Percentiles rank a stretch among this genome's conserved stretches.
phyloP scores from a whole-genome alignment of 2,797 vertebrate genomes.

The Pelochelys cantorii region DNA sequence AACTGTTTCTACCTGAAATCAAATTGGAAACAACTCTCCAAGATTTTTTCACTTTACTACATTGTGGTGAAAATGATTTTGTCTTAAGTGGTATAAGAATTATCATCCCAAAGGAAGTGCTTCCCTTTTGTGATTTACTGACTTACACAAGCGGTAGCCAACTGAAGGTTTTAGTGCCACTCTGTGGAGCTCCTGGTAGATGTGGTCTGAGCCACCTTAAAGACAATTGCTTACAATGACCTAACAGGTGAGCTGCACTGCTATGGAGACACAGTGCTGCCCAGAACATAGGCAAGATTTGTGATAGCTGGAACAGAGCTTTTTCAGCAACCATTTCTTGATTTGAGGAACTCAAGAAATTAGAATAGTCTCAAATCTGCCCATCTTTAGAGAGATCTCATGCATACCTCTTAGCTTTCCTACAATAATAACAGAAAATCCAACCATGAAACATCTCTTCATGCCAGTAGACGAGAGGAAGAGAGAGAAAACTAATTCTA shows the following conservation, averaged over 20 bases:
- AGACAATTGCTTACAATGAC: accelerated
- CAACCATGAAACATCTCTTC: background rate
- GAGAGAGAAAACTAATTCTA: background rate
- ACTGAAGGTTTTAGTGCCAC: background rate
- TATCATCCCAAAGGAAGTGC: background rate
- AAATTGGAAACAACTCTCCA: background rate
- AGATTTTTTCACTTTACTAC: background rate
- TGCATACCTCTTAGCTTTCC: background rate
- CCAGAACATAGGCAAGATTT: background rate
- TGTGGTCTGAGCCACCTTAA: background rate
- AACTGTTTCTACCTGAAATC: background rate
- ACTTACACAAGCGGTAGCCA: background rate
- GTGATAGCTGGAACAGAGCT: background rate
- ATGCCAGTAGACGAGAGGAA: background rate
- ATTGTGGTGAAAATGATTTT: background rate
- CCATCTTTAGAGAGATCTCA: background rate
- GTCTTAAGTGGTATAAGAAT: background rate
- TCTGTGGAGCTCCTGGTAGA: background rate
- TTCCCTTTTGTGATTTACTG: background rate
- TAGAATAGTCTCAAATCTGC: background rate
- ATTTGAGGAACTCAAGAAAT: background rate
- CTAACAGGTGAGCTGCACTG: background rate
- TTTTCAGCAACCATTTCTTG: background rate
- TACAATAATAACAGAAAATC: background rate
- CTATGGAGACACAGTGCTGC: background rate